Evolutionary conservation across 2,113 vertebrate species (phyloP), one percentile per base, ranked within the genome.

Genomic region (Daphoenositta chrysoptera): DNA sequence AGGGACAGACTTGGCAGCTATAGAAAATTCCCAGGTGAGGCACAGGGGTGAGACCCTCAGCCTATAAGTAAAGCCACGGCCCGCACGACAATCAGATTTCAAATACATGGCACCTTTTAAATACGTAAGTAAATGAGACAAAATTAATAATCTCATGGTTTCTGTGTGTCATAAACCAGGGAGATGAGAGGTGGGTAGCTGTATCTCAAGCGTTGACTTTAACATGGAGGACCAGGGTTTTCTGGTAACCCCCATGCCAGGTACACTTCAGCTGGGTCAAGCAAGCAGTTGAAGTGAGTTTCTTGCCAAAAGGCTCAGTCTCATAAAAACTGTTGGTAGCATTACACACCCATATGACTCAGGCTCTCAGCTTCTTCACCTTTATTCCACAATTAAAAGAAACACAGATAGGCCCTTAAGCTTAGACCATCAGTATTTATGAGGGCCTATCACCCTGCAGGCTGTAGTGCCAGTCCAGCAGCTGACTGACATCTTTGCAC

Each of bases 301-400:
- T 68, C 61, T 89, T 71, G n/a, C 65, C 77, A 71, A 75, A 91
- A 92, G 39, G 5, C 76, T 92, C 79, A 75, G 40, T 50, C 91
- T 63, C 69, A 83, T 81, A 87, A 85, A 91, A 90, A 81, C 42
- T 65, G 22, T 53, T 76, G 63, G 60, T 91, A 27, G 45, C 2
- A 2, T 75, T 83, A 83, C 83, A 95, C 76, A 0, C 95, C 95
- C 93, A 7, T 73, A 77, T 96, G 95, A 97, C 80, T 96, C 91
- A 96, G 80, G 50, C 23, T 93, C 9, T 64, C 56, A 47, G 26
- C 56, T 90, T 94, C 64, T 89, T 93, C 80, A 66, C 16, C 64
- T 91, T 94, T 94, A 66, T 92, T 88, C 86, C 86, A 77, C 56
- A 93, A 60, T 75, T 51, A 90, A 93, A 91, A 50, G 28, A 57